phyloP scores from a whole-genome alignment of 1,140 invertebrate species.

The Cyphomyrmex costatus region DNA sequence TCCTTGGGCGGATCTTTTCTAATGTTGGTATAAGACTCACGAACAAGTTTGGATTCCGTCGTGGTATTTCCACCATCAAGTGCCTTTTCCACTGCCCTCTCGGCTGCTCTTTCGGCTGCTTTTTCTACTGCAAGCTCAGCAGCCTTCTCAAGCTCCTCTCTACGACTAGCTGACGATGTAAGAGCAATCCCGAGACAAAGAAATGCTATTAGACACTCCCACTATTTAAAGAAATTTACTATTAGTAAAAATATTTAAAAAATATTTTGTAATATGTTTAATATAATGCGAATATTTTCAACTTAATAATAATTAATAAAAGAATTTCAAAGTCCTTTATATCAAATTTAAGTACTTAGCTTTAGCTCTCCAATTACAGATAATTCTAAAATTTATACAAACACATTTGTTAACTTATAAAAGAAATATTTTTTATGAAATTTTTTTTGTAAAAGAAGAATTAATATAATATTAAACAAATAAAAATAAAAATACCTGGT shows the following conservation, averaged over 20 bases:
- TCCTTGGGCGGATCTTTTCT: conserved; percentile 71
- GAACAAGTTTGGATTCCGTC: conserved; percentile 81
- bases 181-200: conserved; percentile 69
- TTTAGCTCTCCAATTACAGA: neutral
- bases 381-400: neutral
- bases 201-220: conserved; percentile 61
- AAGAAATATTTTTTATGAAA: neutral
- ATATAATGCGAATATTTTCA: neutral
- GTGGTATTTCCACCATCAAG: conserved; percentile 81
- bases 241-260: neutral
- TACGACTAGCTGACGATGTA: conserved; percentile 70
- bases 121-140: conserved; percentile 84
- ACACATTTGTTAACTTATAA: neutral
- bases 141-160: conserved; percentile 82
- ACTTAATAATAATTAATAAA: neutral
- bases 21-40: conserved; percentile 80
- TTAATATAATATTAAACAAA: neutral
- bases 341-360: neutral
- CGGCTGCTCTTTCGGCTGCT: conserved; percentile 83
- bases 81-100: conserved; percentile 84
- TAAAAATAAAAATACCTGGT: conserved; percentile 65
- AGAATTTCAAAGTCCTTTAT: neutral
- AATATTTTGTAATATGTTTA: neutral
- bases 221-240: conserved; percentile 27
- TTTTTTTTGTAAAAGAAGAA: neutral